Evolutionary conservation across 2,888 invertebrate genomes (phyloP), one percentile per base, ranked within the genome.

Genomic region (Hypolimnas misippus): DNA sequence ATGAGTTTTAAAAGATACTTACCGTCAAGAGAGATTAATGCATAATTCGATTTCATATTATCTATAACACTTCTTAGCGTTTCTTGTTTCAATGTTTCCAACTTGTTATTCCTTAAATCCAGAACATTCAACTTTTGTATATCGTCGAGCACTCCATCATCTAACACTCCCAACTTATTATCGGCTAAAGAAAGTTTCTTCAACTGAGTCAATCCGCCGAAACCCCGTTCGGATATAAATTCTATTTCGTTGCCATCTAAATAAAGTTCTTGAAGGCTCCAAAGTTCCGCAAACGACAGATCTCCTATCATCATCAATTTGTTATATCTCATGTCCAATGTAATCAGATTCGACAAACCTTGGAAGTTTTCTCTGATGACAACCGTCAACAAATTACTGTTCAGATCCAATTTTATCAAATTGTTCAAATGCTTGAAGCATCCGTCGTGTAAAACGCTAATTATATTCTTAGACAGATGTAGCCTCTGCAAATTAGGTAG

Each of bases 361-460:
- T 94, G 93, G 81, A 97, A 97, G 74, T 95, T 95, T 75, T 96
- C 96, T 69, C 94, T 93, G 63, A 96, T 95, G 75, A 97, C 89
- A 19, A 95, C 95, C 69, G 94, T 94, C 72, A 97, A 93, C 76
- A 94, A 93, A 89, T 95, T 97, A 74, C 93, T 93, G 79, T 96
- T 96, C 71, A 98, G 88, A 81, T 98, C 97, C 66, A 98, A 89
- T 74, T 95, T 96, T 63, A 96, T 94, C 61, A 98, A 92, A 73
- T 95, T 94, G 35, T 93, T 93, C 75, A 97, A 86, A 75, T 95
- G 94, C 72, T 93, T 93, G 81, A 97, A 97, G 55, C 98, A 96
- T 63, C 96, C 96, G 59, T 97, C 97, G 75, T 98, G 98, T 44
- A 98, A 89, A 8, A 95, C 94, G 70, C 96, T 95, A 66, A 99